Evolutionary conservation across 2,797 vertebrate genomes (phyloP).

Genomic region (Cyprinodon diabolis): DNA sequence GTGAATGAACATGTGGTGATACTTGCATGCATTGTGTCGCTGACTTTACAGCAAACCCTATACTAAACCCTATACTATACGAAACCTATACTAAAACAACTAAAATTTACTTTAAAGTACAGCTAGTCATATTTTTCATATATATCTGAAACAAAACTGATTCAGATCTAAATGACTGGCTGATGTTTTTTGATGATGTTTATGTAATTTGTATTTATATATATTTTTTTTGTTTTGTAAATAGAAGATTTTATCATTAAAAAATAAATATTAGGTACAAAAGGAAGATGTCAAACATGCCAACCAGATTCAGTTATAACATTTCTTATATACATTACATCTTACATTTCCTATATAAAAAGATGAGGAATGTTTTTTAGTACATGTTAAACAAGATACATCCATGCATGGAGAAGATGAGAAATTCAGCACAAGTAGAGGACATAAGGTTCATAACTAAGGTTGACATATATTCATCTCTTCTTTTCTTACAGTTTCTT

Average conservation of each 20-base stretch:
- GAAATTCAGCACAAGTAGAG: neutral
- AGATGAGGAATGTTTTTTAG: neutral
- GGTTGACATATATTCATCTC: neutral
- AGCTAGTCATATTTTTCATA: neutral
- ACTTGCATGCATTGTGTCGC: no score
- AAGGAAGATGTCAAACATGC: no score
- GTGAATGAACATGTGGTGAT: no score
- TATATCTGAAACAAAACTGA: neutral
- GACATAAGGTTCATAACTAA: neutral
- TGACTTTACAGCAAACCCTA: no score
- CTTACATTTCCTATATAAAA: no score
- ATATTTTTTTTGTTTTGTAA: no score
- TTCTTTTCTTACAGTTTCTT: neutral
- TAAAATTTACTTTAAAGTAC: conserved; percentile 4
- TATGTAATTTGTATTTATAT: neutral
- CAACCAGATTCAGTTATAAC: neutral
- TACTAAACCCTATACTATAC: no score
- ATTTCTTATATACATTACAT: no score
- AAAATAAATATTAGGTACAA: neutral
- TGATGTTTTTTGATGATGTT: neutral
- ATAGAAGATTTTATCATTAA: neutral
- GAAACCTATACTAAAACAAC: neutral
- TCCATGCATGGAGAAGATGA: neutral
- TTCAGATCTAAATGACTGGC: neutral
- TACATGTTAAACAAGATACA: neutral